Evolutionary conservation across 2,888 invertebrate species (phyloP).

Genomic region (Philereme vetulata): DNA sequence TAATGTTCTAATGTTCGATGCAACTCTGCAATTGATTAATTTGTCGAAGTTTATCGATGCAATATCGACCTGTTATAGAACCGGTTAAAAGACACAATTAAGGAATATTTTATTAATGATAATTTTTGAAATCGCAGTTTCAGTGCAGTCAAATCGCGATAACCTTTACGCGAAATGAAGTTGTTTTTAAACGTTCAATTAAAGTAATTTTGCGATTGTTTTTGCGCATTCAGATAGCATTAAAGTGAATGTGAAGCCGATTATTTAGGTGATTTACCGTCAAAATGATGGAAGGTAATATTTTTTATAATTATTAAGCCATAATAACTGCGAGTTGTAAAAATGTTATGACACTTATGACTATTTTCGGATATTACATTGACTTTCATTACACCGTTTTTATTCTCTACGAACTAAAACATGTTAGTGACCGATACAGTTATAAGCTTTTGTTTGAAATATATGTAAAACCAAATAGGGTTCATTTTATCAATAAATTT

Average conservation of each 20-base stretch:
- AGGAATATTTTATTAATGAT: too few species aligned
- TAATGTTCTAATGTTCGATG: too few species aligned
- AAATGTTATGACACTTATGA: slow-evolving; percentile 6
- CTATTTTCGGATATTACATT: not conserved
- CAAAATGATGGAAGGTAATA: slow-evolving; percentile 20
- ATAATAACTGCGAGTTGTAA: slow-evolving; percentile 18
- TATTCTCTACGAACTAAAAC: too few species aligned
- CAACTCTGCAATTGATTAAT: too few species aligned
- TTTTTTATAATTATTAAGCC: slow-evolving; percentile 19
- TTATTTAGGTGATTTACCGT: slow-evolving; percentile 24
- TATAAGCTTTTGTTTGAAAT: too few species aligned
- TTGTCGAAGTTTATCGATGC: too few species aligned
- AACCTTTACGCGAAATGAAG: slow-evolving; percentile 32
- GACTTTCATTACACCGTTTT: too few species aligned
- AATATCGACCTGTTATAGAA: too few species aligned
- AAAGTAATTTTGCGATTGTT: slow-evolving; percentile 33
- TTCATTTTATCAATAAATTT: too few species aligned
- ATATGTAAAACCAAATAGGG: too few species aligned
- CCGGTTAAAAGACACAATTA: too few species aligned
- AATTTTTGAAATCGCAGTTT: not conserved
- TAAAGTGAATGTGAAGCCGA: slow-evolving; percentile 23
- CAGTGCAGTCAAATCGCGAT: slow-evolving; percentile 10
- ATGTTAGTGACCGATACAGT: too few species aligned
- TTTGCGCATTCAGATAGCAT: slow-evolving; percentile 31
- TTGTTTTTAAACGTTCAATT: slow-evolving; percentile 31